Conservation (phyloP, 2,113 vertebrate species). For the Lepus europaeus region DNA sequence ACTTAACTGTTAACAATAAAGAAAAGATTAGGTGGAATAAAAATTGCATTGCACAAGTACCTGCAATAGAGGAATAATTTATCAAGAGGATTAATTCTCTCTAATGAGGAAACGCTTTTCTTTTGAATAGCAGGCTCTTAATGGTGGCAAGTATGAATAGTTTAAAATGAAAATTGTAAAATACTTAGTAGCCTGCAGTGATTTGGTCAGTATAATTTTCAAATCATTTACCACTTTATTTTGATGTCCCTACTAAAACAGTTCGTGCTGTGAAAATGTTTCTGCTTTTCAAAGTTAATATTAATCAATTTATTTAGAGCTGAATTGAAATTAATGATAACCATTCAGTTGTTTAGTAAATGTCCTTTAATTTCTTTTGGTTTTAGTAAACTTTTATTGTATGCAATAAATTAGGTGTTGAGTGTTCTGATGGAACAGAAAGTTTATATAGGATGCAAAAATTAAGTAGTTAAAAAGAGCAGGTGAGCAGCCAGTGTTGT, state of each 20-base stretch:
- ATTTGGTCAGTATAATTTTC: slow-evolving; percentile 55
- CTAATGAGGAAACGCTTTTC: slow-evolving; percentile 62
- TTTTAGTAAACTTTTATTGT: slow-evolving; percentile 33
- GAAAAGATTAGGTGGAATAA: slow-evolving; percentile 70
- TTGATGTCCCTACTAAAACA: slow-evolving; percentile 38
- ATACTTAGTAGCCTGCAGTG: slow-evolving; percentile 44
- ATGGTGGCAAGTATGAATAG: slow-evolving; percentile 31
- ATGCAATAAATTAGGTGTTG: not conserved
- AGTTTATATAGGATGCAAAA: slow-evolving; percentile 33
- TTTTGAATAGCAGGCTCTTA: slow-evolving; percentile 41
- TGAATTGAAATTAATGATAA: slow-evolving; percentile 55
- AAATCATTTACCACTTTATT: slow-evolving; percentile 61
- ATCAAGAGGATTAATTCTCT: slow-evolving; percentile 66
- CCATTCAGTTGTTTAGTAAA: slow-evolving; percentile 52
- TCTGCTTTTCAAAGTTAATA: slow-evolving; percentile 54
- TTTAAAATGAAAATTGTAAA: slow-evolving; percentile 52
- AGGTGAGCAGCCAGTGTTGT: too few relatives aligned
- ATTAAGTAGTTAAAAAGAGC: not conserved
- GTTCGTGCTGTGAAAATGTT: slow-evolving; percentile 3
- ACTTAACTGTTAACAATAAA: slow-evolving; percentile 40
- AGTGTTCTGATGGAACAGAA: not conserved
- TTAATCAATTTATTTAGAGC: slow-evolving; percentile 54
- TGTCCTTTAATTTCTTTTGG: slow-evolving; percentile 36
- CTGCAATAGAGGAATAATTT: slow-evolving; percentile 44
- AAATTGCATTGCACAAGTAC: slow-evolving; percentile 41